Evolutionary conservation across 2,797 vertebrate genomes (phyloP).

Genomic region (Prionace glauca): DNA sequence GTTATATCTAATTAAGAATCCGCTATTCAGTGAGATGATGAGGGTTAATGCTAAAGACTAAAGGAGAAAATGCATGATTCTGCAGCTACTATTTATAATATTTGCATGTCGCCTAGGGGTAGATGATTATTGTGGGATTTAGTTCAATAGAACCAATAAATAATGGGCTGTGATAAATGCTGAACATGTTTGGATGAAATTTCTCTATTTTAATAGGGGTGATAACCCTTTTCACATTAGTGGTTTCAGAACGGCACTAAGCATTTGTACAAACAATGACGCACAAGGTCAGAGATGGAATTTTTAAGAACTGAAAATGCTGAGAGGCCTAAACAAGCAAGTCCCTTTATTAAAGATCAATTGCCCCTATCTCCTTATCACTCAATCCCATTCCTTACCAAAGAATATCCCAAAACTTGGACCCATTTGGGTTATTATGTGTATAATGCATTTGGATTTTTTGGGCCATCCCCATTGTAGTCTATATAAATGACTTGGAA

Average conservation of each 20-base stretch:
- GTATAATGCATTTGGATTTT: not conserved
- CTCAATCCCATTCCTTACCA: not conserved
- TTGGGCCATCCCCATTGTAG: not conserved
- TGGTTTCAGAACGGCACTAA: not conserved
- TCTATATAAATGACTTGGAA: no score
- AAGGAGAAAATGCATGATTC: not conserved
- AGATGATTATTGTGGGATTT: conserved; percentile 42
- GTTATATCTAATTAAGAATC: not conserved
- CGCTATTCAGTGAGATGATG: not conserved
- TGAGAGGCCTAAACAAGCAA: not conserved
- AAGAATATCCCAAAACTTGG: not conserved
- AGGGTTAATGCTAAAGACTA: not conserved
- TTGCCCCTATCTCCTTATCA: not conserved
- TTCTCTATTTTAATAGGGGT: not conserved
- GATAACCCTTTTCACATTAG: not conserved
- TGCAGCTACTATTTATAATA: conserved; percentile 42
- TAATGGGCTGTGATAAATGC: not conserved
- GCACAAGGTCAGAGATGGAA: not conserved
- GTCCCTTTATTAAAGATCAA: not conserved
- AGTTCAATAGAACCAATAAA: not conserved
- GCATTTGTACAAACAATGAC: not conserved
- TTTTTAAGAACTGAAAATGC: not conserved
- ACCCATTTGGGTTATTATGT: not conserved
- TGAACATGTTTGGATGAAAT: not conserved
- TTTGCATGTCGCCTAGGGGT: conserved; percentile 52